Evolutionary conservation across 2,888 invertebrate genomes (phyloP), one percentile per base, ranked within the genome.

Genomic region (Lycia hirtaria): DNA sequence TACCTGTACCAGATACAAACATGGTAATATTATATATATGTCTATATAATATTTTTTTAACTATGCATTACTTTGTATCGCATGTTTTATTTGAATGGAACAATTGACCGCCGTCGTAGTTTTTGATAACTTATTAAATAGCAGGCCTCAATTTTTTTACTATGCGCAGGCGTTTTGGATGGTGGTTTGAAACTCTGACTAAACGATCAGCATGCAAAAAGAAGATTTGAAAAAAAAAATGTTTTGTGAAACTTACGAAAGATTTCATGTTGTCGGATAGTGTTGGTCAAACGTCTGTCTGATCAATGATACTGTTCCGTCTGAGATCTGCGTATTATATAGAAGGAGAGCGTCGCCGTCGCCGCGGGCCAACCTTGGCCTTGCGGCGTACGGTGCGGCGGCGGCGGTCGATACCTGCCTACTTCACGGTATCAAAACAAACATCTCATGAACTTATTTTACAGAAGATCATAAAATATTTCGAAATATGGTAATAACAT

Each of bases 1-100:
- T 45, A 72, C 67, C 69, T 72, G 66, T 1, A 38, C 20, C 20
- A 17, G 10, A 35, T 4, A 17, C 9, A 35, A 35, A 17, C 1
- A 9, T 19, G 12, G 9, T 5, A 15, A 15, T 4, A 15, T 35
- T 14, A 7, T 7, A 32, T 15, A 2, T 15, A 7, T 9, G 1
- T 4, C 17, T 35, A 15, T 35, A 9, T n/a, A 5, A 1, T 38
- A 0, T 5, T n/a, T n/a, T n/a, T n/a, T n/a, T n/a, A n/a, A n/a
- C n/a, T n/a, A n/a, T n/a, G n/a, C n/a, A n/a, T n/a, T n/a, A n/a
- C n/a, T n/a, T n/a, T n/a, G n/a, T n/a, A n/a, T n/a, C n/a, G n/a
- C n/a, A n/a, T n/a, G n/a, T n/a, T n/a, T n/a, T n/a, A n/a, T n/a
- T n/a, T n/a, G n/a, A n/a, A n/a, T n/a, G n/a, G n/a, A n/a, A n/a